Conservation (phyloP, 1,140 invertebrate species). For the Drosophila mojavensis region DNA sequence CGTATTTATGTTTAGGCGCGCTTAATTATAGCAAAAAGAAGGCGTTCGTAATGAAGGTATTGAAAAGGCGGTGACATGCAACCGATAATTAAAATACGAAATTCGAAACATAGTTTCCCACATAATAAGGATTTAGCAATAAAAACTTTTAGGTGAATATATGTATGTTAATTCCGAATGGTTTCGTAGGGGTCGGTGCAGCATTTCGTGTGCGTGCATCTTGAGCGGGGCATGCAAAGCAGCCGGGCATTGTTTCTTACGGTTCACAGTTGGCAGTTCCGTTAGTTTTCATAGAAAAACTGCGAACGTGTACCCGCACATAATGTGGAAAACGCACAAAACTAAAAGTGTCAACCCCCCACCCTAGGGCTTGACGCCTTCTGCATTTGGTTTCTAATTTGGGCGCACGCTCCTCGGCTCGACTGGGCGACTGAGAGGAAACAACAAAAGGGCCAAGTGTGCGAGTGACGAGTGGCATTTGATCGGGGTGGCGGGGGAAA, state of each 20-base stretch:
- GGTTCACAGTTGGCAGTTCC: conserved; percentile 33
- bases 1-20: conserved; percentile 66
- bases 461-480: conserved; percentile 20
- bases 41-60: conserved; percentile 72
- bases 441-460: conserved; percentile 50
- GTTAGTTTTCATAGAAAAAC: conserved; percentile 51
- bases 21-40: conserved; percentile 63
- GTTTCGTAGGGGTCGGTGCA: conserved; percentile 21
- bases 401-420: conserved; percentile 68
- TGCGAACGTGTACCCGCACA: conserved; percentile 76
- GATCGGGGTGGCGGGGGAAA: conserved; percentile 13
- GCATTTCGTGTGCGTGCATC: conserved; percentile 69
- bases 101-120: conserved; percentile 60
- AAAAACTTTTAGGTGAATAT: conserved; percentile 55
- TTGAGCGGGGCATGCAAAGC: conserved; percentile 58
- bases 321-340: conserved; percentile 50
- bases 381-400: conserved; percentile 76
- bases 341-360: conserved; percentile 68
- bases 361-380: conserved; percentile 20
- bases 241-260: neutral
- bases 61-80: conserved; percentile 76
- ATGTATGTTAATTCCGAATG: conserved; percentile 66
- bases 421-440: conserved; percentile 42
- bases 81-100: conserved; percentile 72
- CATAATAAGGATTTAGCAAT: conserved; percentile 80